A percentile compares a stretch with the other conserved stretches of the same genome.
These are phyloP conservation scores for Danio jaintianensis DNA, from an alignment of 2,797 vertebrate species.

Conservation along the genomic window DNA sequence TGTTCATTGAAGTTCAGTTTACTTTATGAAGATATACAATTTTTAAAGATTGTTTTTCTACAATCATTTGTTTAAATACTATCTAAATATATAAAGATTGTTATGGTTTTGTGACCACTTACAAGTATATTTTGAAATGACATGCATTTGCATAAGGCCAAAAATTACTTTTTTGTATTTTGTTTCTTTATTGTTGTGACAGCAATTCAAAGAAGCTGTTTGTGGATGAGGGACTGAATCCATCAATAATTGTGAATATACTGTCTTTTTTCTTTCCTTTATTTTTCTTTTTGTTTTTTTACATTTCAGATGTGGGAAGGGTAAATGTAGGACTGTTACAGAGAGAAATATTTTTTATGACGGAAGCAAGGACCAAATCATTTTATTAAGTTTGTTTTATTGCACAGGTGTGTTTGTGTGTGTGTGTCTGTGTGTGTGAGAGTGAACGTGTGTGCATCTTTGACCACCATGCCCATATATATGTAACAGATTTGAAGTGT, in stretches of 20 bases:
- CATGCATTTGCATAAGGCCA: slow-evolving; percentile 75
- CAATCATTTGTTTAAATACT: neutral
- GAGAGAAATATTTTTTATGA: slow-evolving; percentile 37
- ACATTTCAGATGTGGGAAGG: slow-evolving; percentile 2
- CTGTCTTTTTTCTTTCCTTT: neutral
- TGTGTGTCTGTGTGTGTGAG: slow-evolving; percentile 4
- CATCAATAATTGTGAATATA: slow-evolving; percentile 5
- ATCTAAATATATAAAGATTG: slow-evolving; percentile 22
- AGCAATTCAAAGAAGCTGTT: slow-evolving; percentile 44
- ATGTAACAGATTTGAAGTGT: slow-evolving; percentile 30
- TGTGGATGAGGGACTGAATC: slow-evolving; percentile 29
- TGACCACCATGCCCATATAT: slow-evolving; percentile 9
- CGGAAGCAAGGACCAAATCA: slow-evolving; percentile 32
- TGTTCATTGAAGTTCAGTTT: slow-evolving; percentile 4
- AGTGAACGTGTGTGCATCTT: neutral
- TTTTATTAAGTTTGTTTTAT: slow-evolving; percentile 21
- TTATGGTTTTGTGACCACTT: slow-evolving; percentile 68
- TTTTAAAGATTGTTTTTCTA: slow-evolving; percentile 11
- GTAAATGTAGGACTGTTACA: slow-evolving; percentile 11
- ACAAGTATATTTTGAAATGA: slow-evolving; percentile 76
- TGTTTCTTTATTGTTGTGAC: slow-evolving; percentile 64
- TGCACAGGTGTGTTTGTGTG: slow-evolving; percentile 38
- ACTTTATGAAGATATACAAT: neutral
- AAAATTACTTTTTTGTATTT: slow-evolving; percentile 65
- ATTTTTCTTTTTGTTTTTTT: neutral